Evolutionary conservation across 2,888 invertebrate genomes (phyloP).

Genomic region (Unio delphinus): DNA sequence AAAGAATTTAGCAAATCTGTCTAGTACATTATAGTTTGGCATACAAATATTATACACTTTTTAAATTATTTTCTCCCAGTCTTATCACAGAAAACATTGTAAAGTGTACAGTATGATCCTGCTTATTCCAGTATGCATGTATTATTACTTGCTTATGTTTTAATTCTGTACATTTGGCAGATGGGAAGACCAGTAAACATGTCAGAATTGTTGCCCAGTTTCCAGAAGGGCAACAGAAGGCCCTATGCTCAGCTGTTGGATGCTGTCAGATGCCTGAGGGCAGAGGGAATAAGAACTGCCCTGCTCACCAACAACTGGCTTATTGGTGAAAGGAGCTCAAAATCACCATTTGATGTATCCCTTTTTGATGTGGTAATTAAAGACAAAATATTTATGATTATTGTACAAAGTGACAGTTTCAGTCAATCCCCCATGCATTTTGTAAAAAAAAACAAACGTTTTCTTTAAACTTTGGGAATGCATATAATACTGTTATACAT

Average conservation of each 20-base stretch:
- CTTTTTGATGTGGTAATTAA: constrained; percentile 64
- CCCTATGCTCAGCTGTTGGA: constrained; percentile 52
- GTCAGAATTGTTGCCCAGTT: constrained; percentile 16
- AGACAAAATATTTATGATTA: background rate
- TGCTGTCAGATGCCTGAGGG: constrained; percentile 58
- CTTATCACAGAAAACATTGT: no score
- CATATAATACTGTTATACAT: no score
- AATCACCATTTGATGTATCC: constrained; percentile 42
- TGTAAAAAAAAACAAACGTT: no score
- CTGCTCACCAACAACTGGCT: constrained; percentile 72
- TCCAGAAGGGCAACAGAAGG: constrained; percentile 3
- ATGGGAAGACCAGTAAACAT: constrained; percentile 34
- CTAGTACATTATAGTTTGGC: no score
- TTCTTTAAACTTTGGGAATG: no score
- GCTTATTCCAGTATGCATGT: background rate
- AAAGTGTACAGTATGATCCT: background rate
- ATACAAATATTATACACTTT: no score
- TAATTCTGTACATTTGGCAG: constrained; percentile 11
- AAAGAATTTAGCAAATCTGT: no score
- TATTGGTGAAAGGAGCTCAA: constrained; percentile 14
- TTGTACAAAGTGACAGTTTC: background rate
- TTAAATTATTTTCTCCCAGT: no score
- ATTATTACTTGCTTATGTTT: background rate
- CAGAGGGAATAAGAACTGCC: constrained; percentile 67
- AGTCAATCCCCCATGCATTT: background rate